Conservation (phyloP, 2,888 invertebrate species). For the Eilema depressum region DNA sequence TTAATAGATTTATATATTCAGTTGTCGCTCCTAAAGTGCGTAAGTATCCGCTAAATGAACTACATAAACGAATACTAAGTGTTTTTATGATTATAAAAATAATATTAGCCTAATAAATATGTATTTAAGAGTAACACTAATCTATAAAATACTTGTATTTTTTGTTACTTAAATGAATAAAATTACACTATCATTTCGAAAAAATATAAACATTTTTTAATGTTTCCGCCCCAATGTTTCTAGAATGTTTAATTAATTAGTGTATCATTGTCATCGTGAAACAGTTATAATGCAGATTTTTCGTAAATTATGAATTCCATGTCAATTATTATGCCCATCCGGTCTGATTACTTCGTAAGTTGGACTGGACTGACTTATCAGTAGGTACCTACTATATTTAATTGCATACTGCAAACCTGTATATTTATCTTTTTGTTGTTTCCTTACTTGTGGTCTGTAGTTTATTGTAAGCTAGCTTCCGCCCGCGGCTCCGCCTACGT, state of each 20-base stretch:
- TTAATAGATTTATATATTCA: not conserved
- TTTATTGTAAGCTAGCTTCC: too few species aligned
- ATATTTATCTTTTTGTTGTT: too few species aligned
- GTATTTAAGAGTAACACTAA: not conserved
- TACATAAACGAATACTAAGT: not conserved
- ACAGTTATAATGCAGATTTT: not conserved
- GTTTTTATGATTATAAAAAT: not conserved
- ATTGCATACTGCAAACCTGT: too few species aligned
- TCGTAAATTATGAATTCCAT: not conserved
- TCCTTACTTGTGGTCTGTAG: too few species aligned
- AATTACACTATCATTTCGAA: not conserved
- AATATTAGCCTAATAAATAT: not conserved
- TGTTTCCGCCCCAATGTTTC: not conserved
- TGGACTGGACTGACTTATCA: not conserved
- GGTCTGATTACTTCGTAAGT: not conserved
- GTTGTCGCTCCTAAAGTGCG: not conserved
- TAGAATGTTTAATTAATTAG: constrained; percentile 2
- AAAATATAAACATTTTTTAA: not conserved
- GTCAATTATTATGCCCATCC: not conserved
- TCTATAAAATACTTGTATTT: constrained; percentile 6
- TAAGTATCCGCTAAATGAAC: not conserved
- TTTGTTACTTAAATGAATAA: not conserved
- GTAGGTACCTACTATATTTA: too few species aligned
- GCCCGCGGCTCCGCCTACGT: too few species aligned
- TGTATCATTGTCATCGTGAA: not conserved